These are phyloP conservation scores for Liolophura sinensis DNA, from an alignment of 1,140 invertebrate genomes.

Conservation along the genomic window DNA sequence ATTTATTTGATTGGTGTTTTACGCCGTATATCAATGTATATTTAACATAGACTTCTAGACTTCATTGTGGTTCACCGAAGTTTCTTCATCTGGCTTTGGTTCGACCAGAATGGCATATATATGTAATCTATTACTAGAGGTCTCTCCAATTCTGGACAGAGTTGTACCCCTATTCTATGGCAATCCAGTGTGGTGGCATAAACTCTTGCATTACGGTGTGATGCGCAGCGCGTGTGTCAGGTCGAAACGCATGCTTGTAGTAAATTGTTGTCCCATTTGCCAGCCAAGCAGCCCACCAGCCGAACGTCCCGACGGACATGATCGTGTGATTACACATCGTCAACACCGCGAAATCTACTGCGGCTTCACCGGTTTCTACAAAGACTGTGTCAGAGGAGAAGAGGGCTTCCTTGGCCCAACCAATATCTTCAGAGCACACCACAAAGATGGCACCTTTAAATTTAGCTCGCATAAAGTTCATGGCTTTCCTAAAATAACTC, in stretches of 20 bases:
- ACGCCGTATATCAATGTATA: too few relatives aligned
- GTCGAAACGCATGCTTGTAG: slow-evolving; percentile 27
- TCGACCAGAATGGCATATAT: too few relatives aligned
- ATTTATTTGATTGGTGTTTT: too few relatives aligned
- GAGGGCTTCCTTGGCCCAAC: slow-evolving; percentile 27
- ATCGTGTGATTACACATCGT: slow-evolving; percentile 41
- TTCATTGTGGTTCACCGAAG: too few relatives aligned
- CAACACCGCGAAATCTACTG: slow-evolving; percentile 40
- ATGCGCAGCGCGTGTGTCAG: neutral
- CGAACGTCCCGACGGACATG: slow-evolving; percentile 45
- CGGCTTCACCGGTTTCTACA: neutral
- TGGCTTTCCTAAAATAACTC: slow-evolving; percentile 25
- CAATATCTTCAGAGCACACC: slow-evolving; percentile 33
- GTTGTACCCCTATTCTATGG: too few relatives aligned
- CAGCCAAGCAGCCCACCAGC: slow-evolving; percentile 45
- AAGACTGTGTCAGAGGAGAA: slow-evolving; percentile 11
- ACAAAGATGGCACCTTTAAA: slow-evolving; percentile 31
- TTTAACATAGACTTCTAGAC: too few relatives aligned
- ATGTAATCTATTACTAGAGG: too few relatives aligned
- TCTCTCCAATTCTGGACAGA: too few relatives aligned
- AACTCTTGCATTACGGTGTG: neutral
- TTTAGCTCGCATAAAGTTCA: slow-evolving; percentile 23
- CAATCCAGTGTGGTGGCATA: slow-evolving; percentile 1
- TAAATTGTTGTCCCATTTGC: slow-evolving; percentile 30
- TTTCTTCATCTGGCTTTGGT: too few relatives aligned